Evolutionary conservation across 2,888 invertebrate genomes (phyloP), one percentile per base, ranked within the genome.

Genomic region (Tethea ocularis): DNA sequence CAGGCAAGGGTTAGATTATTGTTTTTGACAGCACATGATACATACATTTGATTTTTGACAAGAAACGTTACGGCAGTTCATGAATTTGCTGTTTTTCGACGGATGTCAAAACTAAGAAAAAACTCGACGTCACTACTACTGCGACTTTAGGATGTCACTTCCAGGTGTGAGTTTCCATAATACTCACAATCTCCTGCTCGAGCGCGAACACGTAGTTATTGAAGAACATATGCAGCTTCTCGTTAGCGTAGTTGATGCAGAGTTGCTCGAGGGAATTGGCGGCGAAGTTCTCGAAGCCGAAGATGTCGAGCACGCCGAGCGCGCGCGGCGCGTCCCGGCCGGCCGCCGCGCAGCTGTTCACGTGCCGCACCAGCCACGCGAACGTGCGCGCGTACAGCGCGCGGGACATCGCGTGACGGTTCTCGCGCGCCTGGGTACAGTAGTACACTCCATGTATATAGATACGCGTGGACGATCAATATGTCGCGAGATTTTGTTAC

Each of bases 181-280:
- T 33, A 95, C 97, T 96, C 89, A 98, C 98, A 82, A 97, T 96
- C 91, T 98, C 97, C 87, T 98, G 98, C 85, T 99, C 98, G 68
- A 98, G 84, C 0, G 98, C 97, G 80, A 99, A 98, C 26, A 99
- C 98, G 81, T 98, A 98, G 83, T 98, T 98, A 91, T 98, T 98
- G 90, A 99, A 99, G 93, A 98, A 98, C 93, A 97, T 97, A 84
- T 98, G 98, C 38, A 98, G 94, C 84, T 98, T 98, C 86, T 98
- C 98, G 82, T 98, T 98, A 0, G 98, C 97, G 88, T 98, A 98
- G 89, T 98, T 98, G 68, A 98, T 98, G 84, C 98, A 98, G 13
- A 98, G 94, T 80, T 98, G 98, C 83, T 98, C 98, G 73, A 98
- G 96, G 1, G 98, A 98, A 86, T 98, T 98, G n/a, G 95, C 94